Conservation (phyloP, 2,888 invertebrate genomes). For the Bruchidius siliquastri region DNA sequence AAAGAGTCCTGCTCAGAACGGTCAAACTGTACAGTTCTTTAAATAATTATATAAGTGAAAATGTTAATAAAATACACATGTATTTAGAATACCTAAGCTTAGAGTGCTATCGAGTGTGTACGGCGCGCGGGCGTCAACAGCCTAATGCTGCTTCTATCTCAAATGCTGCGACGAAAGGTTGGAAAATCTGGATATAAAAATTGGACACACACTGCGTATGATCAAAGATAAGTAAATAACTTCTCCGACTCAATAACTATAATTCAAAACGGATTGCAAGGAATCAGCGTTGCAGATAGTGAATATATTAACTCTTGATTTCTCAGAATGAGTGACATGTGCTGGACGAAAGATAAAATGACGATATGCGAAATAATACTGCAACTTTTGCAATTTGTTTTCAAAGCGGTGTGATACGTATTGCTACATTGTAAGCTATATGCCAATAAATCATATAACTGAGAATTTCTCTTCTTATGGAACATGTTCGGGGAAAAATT, state of each 20-base stretch:
- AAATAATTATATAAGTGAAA: no score
- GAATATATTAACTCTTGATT: neutral
- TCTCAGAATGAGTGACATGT: neutral
- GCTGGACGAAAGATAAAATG: neutral
- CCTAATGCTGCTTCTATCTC: no score
- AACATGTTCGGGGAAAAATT: no score
- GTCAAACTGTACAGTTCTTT: no score
- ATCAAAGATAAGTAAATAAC: neutral
- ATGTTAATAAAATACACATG: no score
- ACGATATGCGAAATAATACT: neutral
- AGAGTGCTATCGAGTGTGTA: no score
- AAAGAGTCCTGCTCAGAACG: no score
- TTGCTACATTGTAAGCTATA: neutral
- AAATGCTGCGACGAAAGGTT: neutral
- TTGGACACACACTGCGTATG: neutral
- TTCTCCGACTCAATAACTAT: neutral
- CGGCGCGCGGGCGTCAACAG: no score
- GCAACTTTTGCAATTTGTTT: neutral
- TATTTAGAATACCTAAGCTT: no score
- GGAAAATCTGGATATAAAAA: neutral
- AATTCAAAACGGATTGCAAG: neutral
- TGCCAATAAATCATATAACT: no score
- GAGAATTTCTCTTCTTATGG: no score
- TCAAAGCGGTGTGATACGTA: neutral
- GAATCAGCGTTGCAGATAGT: neutral